Conservation (phyloP, 2,888 invertebrate species). For the Liopterus haemorrhoidalis region DNA sequence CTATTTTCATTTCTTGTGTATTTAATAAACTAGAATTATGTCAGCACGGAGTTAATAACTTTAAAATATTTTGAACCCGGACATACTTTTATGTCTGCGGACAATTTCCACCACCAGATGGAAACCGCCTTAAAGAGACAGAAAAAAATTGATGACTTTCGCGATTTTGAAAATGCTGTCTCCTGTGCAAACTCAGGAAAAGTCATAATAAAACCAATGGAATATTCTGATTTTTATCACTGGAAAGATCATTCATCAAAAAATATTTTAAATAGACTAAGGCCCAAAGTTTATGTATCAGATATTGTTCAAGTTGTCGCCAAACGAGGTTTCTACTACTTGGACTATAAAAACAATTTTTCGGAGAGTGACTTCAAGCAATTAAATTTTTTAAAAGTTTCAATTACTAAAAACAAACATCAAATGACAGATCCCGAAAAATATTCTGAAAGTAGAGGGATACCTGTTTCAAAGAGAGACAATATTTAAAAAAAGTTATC, state of each 20-base stretch:
- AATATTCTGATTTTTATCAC: too few species aligned
- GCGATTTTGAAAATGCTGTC: constrained; percentile 3
- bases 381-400: background rate
- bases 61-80: constrained; percentile 22
- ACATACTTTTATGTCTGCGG: constrained; percentile 25
- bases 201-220: too few species aligned
- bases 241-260: constrained; percentile 6
- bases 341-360: background rate
- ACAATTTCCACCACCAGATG: constrained; percentile 24
- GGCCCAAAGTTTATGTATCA: background rate
- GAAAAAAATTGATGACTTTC: constrained; percentile 7
- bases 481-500: too few species aligned
- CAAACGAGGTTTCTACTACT: background rate
- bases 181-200: background rate
- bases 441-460: too few species aligned
- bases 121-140: constrained; percentile 3
- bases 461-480: too few species aligned
- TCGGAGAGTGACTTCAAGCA: background rate
- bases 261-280: constrained; percentile 1
- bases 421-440: too few species aligned
- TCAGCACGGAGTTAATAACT: background rate
- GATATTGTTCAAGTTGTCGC: background rate
- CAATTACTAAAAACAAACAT: constrained; percentile 3
- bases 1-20: constrained; percentile 6
- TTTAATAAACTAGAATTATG: background rate